Base-by-base conservation (phyloP, 2,797 vertebrate species). In the Sebastolobus altivelis region DNA sequence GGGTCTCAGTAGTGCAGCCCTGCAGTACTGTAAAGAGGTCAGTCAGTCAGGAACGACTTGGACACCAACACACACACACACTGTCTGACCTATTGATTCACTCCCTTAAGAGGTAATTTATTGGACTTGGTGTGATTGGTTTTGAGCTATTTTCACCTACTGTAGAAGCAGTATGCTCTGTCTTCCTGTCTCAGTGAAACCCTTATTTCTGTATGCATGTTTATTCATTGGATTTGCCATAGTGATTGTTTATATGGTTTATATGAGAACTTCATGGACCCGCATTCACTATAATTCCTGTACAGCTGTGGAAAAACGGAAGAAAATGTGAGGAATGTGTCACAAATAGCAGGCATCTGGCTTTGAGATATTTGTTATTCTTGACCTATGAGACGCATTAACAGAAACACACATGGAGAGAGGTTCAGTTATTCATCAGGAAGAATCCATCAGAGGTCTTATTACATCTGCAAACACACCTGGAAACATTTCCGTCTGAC, bases 21-120 rank as follows among this genome's bases (percentile, higher is more conserved):
- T 58, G 54, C 63, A 80, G 63, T 38, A 60, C 56, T 75, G 65
- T 65, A 59, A 75, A 79, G 82, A 81, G 84, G 83, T 87, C 81
- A 85, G 58, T 67, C 65, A 61, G 66, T 14, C 62, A 81, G 37
- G 22, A 72, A 71, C 56, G 55, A 76, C 66, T 49, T 20, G 6
- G 33, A 65, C 61, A 56, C 52, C 25, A 54, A 27, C 31, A 40
- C 60, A 49, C 35, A 40, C 65, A 59, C 54, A 78, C 55, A 35
- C 79, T 54, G 46, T 66, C 75, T 78, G 78, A 90, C 84, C 63
- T 88, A 95, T 93, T 65, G 91, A 94, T 87, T 76, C 38, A 27
- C 37, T 77, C 73, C 66, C 56, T 81, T 49, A 54, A 61, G 55
- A 83, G 61, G 70, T 84, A 40, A 86, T 91, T 88, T 89, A 87